A percentile compares a stretch with the other conserved stretches of the same genome.
These are phyloP conservation scores for Oxyruncus cristatus DNA, from an alignment of 2,113 vertebrate species.

Conservation along the genomic window DNA sequence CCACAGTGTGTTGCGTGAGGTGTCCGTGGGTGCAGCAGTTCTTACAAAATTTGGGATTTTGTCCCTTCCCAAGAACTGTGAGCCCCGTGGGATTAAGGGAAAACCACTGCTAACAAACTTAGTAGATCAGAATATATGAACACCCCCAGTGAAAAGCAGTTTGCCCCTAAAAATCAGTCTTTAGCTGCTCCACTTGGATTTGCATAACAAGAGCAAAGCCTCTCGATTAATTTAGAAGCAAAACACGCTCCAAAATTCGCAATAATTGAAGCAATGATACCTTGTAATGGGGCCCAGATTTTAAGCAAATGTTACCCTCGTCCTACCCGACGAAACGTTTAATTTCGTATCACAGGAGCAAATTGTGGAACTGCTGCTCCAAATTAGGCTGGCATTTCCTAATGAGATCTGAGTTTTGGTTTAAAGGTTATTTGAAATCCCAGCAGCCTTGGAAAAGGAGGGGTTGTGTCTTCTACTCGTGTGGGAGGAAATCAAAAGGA, in stretches of 20 bases:
- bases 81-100: background rate
- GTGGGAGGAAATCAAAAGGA: background rate
- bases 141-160: background rate
- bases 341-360: constrained; percentile 1
- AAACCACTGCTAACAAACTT: background rate
- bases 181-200: background rate
- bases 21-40: background rate
- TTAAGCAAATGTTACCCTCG: background rate
- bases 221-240: background rate
- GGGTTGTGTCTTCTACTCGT: background rate
- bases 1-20: fast-evolving
- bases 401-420: constrained; percentile 1
- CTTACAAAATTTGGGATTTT: background rate
- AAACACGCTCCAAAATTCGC: background rate
- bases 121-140: fast-evolving
- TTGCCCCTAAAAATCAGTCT: background rate
- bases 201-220: background rate
- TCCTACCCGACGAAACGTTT: background rate
- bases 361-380: background rate
- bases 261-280: background rate
- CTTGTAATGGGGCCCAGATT: background rate
- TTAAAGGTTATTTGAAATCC: constrained; percentile 47
- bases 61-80: background rate
- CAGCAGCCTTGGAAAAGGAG: background rate
- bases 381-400: constrained; percentile 58